Conservation (phyloP, 2,888 invertebrate genomes). For the Lasioglossum figueresi region DNA sequence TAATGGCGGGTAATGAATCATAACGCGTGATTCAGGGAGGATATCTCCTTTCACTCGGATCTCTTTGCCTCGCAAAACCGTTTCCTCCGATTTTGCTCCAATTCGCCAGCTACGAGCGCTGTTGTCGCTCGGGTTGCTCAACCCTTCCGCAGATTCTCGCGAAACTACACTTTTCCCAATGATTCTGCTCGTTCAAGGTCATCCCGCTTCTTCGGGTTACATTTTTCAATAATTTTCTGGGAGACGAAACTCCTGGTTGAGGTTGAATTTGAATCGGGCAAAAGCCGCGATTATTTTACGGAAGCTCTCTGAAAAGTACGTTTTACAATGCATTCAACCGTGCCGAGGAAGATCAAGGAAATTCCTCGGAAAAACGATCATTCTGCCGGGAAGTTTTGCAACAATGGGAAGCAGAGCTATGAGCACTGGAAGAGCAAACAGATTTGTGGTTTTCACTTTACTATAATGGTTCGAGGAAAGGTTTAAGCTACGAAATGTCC, state of each 20-base stretch:
- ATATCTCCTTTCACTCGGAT: conserved; percentile 9
- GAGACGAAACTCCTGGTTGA: not conserved
- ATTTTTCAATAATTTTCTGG: not conserved
- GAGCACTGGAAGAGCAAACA: not conserved
- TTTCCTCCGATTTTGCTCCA: not conserved
- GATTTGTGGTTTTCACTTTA: not conserved
- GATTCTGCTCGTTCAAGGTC: not conserved
- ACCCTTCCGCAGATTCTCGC: not conserved
- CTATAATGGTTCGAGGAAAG: not conserved
- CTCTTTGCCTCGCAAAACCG: not conserved
- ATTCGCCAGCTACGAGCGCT: not conserved
- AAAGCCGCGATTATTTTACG: not conserved
- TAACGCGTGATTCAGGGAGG: conserved; percentile 15
- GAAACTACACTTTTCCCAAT: not conserved
- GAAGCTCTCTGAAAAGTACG: not conserved
- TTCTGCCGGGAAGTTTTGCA: no score
- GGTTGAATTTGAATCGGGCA: no score
- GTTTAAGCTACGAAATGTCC: not conserved
- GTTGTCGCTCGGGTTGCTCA: not conserved
- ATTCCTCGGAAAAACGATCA: not conserved
- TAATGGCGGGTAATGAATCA: conserved; percentile 14
- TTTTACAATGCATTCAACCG: not conserved
- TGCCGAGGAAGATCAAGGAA: not conserved
- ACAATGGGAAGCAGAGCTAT: not conserved
- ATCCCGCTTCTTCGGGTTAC: not conserved